A percentile compares a stretch with the other conserved stretches of the same genome.
Conservation (phyloP, 2,113 vertebrate species). For the Hucho hucho region DNA sequence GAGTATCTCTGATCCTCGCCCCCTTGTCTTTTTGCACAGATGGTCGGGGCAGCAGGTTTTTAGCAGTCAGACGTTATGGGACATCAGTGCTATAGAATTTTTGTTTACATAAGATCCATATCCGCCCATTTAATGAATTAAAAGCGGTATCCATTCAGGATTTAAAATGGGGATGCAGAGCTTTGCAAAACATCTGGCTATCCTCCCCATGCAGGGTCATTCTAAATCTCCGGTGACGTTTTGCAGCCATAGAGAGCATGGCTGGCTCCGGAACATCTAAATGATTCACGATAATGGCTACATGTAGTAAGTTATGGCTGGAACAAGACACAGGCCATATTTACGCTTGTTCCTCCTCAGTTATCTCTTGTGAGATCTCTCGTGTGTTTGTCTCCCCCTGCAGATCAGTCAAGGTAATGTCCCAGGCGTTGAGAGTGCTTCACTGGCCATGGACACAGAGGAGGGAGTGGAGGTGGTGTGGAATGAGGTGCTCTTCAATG, state of each 20-base stretch:
- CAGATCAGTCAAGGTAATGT: constrained; percentile 96
- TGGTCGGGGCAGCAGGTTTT: constrained; percentile 4
- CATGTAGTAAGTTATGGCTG: not conserved
- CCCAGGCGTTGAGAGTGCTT: constrained; percentile 90
- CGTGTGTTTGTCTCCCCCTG: not conserved
- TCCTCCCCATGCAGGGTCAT: not conserved
- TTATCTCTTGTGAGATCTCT: not conserved
- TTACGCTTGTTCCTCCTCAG: not conserved
- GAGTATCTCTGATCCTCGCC: constrained; percentile 29
- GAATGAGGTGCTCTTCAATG: constrained; percentile 90
- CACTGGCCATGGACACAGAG: constrained; percentile 95
- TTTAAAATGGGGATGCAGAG: not conserved
- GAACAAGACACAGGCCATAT: not conserved
- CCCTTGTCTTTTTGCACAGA: constrained; percentile 4
- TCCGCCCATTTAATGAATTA: constrained; percentile 18
- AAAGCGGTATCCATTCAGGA: constrained; percentile 7
- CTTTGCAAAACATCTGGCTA: not conserved
- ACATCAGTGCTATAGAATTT: not conserved
- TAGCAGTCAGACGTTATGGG: not conserved
- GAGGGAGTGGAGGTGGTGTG: constrained; percentile 96
- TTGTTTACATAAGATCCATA: not conserved
- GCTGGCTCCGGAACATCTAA: not conserved
- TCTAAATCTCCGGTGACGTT: not conserved
- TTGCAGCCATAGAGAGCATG: not conserved
- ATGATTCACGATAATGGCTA: not conserved